Evolutionary conservation across 1,140 invertebrate genomes (phyloP), one percentile per base, ranked within the genome.

Genomic region (Caerostris darwini): DNA sequence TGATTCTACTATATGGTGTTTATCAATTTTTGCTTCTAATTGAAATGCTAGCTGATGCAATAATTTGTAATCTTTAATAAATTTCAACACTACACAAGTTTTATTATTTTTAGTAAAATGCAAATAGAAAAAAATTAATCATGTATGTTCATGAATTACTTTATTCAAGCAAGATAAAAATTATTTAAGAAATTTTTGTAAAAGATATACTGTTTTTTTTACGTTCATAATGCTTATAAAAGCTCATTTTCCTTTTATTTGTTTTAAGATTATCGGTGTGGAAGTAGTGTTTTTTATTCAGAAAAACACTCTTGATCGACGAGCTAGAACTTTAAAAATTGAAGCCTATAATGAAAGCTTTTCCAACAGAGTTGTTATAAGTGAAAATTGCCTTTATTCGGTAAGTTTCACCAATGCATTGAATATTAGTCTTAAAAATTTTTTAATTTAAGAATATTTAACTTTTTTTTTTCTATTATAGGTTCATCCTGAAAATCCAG

Each of bases 301-400:
- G 96, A 98, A 97, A 96, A 99, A 99, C 96, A 97, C 97, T 94
- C 96, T 99, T 94, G 98, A 99, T 96, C 96, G 98, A 93, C 96
- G 97, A 90, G 97, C 97, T 92, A 97, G 98, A 95, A 97, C 97
- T 69, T 96, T 99, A 77, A 97, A 98, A 96, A 99, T 99, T 95
- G 98, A 99, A 96, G 99, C 99, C 19, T 98, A 97, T 91, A 99
- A 99, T 96, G 99, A 99, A 96, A 99, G 98, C 95, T 99, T 99
- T 96, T 96, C 98, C 6, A 97, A 97, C 61, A 97, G 98, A 95
- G 97, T 99, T 56, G 97, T 97, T 81, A 98, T 99, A 95, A 97
- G 98, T 94, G 99, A 99, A 97, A 98, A 98, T 95, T 99, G 99
- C 96, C 97, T 97, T 96, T 99, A 99, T 96, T 99, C 97, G 96